phyloP scores from a whole-genome alignment of 2,113 vertebrate species.

The Saimiri boliviensis region DNA sequence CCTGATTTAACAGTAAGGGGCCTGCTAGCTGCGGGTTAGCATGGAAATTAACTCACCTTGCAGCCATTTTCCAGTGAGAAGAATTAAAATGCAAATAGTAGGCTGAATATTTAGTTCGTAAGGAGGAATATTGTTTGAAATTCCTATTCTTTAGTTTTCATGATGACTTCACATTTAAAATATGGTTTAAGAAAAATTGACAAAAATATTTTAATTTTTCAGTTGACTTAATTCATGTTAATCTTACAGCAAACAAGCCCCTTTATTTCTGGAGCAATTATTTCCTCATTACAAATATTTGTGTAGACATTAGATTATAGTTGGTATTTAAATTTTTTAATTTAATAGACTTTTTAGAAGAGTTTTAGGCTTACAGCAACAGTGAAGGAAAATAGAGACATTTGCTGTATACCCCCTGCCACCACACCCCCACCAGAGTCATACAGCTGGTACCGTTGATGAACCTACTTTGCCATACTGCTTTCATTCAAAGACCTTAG shows the following conservation, averaged over 20 bases:
- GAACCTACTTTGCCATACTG: background rate
- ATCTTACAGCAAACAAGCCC: background rate
- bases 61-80: slow-evolving; percentile 53
- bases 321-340: background rate
- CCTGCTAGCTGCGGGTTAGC: slow-evolving; percentile 18
- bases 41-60: slow-evolving; percentile 62
- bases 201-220: slow-evolving; percentile 41
- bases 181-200: slow-evolving; percentile 20
- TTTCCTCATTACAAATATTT: slow-evolving; percentile 17
- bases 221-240: slow-evolving; percentile 36
- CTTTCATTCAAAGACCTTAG: background rate
- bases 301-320: background rate
- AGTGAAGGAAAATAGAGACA: background rate
- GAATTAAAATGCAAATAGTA: slow-evolving; percentile 59
- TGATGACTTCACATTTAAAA: slow-evolving; percentile 34
- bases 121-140: slow-evolving; percentile 40
- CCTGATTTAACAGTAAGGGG: slow-evolving; percentile 37
- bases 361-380: background rate
- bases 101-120: slow-evolving; percentile 41
- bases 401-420: too few relatives aligned
- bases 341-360: background rate
- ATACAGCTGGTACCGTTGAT: too few relatives aligned
- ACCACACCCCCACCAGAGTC: background rate
- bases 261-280: slow-evolving; percentile 16
- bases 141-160: slow-evolving; percentile 10